Evolutionary conservation across 2,113 vertebrate genomes (phyloP).

Genomic region (Lontra canadensis): DNA sequence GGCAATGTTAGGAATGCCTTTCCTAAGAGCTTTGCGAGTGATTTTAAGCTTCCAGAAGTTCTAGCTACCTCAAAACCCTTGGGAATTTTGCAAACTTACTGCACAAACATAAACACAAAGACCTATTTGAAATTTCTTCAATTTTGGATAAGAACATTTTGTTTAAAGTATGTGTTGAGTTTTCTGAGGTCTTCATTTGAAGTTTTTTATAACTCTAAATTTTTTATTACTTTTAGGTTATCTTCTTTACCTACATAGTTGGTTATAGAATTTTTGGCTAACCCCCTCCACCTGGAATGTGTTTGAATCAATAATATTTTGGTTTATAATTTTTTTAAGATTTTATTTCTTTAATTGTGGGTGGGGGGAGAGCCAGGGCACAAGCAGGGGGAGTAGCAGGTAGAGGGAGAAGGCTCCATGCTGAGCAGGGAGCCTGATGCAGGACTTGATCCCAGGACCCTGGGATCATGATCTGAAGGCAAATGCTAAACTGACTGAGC

Average conservation of each 20-base stretch:
- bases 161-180: background rate
- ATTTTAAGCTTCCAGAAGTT: background rate
- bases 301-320: background rate
- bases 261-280: background rate
- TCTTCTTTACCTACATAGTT: background rate
- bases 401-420: background rate
- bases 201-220: background rate
- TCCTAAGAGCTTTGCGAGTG: background rate
- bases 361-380: background rate
- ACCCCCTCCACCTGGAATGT: background rate
- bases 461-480: background rate
- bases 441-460: background rate
- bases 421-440: background rate
- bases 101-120: background rate
- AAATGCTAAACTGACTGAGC: background rate
- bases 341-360: too few relatives aligned
- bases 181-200: conserved; percentile 10
- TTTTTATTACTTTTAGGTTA: background rate
- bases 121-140: background rate
- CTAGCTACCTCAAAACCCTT: background rate
- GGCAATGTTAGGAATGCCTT: background rate
- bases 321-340: background rate
- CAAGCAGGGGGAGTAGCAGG: background rate
- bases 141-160: background rate
- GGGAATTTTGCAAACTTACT: background rate